Evolutionary conservation across 2,797 vertebrate species (phyloP), one percentile per base, ranked within the genome.

Genomic region (Acrossocheilus fasciatus): DNA sequence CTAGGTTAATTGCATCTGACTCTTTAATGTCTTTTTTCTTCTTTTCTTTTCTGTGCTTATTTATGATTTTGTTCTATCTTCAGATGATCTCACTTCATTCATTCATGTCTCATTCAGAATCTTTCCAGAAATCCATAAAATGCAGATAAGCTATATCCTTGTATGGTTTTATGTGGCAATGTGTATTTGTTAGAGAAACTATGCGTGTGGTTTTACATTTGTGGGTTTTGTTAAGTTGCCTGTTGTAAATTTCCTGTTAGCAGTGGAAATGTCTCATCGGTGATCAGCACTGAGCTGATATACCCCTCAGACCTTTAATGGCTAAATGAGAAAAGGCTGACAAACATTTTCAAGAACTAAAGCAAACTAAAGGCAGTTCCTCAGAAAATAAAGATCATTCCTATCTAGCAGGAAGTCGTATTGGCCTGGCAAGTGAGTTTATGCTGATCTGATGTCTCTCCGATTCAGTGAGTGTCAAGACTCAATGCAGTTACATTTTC

Each of bases 331-430:
- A 76, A 77, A 77, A 41, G 8, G 8, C 18, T 45, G 36, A 34
- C 14, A 70, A 59, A 43, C 2, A 36, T 84, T 68, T 77, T 64
- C 2, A 47, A 75, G 72, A 45, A 45, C 18, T 47, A 34, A 69
- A 50, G 2, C 12, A 7, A 52, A 34, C 8, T n/a, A n/a, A 68
- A 54, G 66, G 11, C 23, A 20, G 26, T 66, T 84, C 47, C 72
- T 52, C 7, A n/a, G 43, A 43, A 84, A 78, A 68, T 54, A 70
- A 78, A 57, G n/a, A 57, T 14, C 26, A 85, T 78, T 78, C 23
- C n/a, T 68, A 70, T 36, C 64, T 62, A 54, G 62, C 43, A 69
- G 34, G 23, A 57, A 23, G 78, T 64, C 18, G 0, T 23, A 3
- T 43, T 17, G 14, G 15, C 30, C 57, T 36, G 43, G 57, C 6